phyloP scores from a whole-genome alignment of 2,888 invertebrate genomes.

The Lasioglossum vierecki region DNA sequence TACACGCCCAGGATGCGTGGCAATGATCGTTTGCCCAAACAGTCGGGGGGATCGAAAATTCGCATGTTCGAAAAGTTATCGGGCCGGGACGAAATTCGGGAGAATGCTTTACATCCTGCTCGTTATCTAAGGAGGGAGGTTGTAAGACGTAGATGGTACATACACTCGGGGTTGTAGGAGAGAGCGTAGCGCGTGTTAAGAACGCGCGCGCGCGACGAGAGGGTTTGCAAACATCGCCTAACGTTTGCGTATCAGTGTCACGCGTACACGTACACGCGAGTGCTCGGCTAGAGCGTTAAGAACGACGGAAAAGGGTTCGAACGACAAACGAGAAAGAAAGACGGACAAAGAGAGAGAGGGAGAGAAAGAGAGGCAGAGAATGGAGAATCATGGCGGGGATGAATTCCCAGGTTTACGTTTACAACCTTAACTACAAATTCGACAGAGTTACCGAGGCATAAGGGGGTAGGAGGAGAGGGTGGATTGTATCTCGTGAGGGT shows the following conservation, averaged over 20 bases:
- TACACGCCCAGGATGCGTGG: background rate
- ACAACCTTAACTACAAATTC: slow-evolving; percentile 83
- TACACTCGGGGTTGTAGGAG: slow-evolving; percentile 59
- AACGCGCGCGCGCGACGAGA: slow-evolving; percentile 67
- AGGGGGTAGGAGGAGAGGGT: slow-evolving; percentile 65
- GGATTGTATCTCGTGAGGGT: slow-evolving; percentile 82
- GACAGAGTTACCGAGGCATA: slow-evolving; percentile 83
- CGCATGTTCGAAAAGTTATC: slow-evolving; percentile 57
- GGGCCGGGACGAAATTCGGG: slow-evolving; percentile 38
- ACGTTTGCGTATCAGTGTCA: slow-evolving; percentile 73
- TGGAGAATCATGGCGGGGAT: slow-evolving; percentile 41
- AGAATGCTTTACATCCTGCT: slow-evolving; percentile 59
- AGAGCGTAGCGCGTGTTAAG: slow-evolving; percentile 70
- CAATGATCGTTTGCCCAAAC: background rate
- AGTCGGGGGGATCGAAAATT: background rate
- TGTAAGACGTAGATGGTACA: slow-evolving; percentile 67
- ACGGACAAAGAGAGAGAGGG: slow-evolving; percentile 27
- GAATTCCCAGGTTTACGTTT: slow-evolving; percentile 84
- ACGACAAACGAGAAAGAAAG: slow-evolving; percentile 49
- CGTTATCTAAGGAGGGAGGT: slow-evolving; percentile 62
- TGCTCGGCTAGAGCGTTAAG: slow-evolving; percentile 47
- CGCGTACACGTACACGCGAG: slow-evolving; percentile 52
- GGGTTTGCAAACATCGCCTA: slow-evolving; percentile 74
- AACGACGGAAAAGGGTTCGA: slow-evolving; percentile 69
- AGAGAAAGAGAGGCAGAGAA: slow-evolving; percentile 11